Conservation (phyloP, 35 echinoderm and acorn worm species). For the Heliocidaris erythrogramma region DNA sequence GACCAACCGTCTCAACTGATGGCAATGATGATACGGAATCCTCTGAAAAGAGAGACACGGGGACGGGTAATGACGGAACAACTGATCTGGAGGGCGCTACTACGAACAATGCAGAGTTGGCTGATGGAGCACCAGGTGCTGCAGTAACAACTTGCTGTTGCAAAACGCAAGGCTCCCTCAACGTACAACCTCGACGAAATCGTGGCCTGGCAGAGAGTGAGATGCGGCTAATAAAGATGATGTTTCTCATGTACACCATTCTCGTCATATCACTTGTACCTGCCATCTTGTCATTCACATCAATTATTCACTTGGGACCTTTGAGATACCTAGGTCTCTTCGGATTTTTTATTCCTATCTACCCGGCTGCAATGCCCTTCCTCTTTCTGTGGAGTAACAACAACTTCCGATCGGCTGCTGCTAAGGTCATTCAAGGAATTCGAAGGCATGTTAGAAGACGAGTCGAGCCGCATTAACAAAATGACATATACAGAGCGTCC, state of each 20-base stretch:
- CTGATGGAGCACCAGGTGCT: background rate
- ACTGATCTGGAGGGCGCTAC: background rate
- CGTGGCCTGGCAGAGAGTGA: background rate
- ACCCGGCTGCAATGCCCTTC: background rate
- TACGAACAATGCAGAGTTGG: background rate
- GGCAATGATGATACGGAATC: background rate
- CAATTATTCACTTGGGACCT: background rate
- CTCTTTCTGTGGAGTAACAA: conserved; percentile 32
- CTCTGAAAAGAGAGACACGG: background rate
- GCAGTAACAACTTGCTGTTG: background rate
- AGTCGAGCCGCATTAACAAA: background rate
- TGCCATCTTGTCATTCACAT: background rate
- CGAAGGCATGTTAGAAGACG: background rate
- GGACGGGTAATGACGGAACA: background rate
- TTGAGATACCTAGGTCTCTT: background rate
- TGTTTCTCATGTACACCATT: conserved; percentile 5
- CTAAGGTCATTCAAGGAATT: background rate
- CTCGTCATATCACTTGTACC: background rate
- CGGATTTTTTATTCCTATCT: background rate
- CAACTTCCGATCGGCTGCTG: background rate
- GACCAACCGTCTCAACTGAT: background rate
- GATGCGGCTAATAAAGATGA: conserved; percentile 14
- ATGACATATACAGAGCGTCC: background rate
- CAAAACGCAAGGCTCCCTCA: background rate
- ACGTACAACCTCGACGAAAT: background rate